Evolutionary conservation across 2,888 invertebrate species (phyloP).

Genomic region (Rotaria macrura): DNA sequence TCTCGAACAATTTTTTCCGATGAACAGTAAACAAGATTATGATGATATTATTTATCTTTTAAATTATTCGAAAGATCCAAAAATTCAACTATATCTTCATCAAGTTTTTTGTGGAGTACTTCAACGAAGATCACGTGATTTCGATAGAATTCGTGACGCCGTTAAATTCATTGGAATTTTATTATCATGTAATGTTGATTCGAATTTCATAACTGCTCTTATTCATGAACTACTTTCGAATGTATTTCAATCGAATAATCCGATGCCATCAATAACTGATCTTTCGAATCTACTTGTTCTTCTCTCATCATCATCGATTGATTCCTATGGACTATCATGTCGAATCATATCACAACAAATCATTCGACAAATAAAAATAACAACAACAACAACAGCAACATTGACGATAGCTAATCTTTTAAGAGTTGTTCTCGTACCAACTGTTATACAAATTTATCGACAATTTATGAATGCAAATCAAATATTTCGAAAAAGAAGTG

Average conservation of each 20-base stretch:
- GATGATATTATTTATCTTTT: not conserved
- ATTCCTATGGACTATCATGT: not conserved
- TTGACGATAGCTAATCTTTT: not conserved
- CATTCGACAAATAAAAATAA: not conserved
- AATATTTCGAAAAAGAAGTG: not conserved
- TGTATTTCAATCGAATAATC: not conserved
- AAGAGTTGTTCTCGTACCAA: not conserved
- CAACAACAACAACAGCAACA: not conserved
- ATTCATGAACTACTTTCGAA: not conserved
- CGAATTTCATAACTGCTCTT: not conserved
- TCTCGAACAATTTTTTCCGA: not conserved
- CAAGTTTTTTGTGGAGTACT: not conserved
- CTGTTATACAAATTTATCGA: not conserved
- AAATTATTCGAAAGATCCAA: not conserved
- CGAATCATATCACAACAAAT: not conserved
- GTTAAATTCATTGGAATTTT: not conserved
- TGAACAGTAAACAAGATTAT: not conserved
- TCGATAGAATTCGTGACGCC: not conserved
- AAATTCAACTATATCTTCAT: not conserved
- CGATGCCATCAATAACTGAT: not conserved
- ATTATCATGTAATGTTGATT: not conserved
- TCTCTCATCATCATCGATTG: not conserved
- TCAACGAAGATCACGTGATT: not conserved
- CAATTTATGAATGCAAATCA: not conserved
- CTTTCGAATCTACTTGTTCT: not conserved